Evolutionary conservation across 2,113 vertebrate genomes (phyloP).

Genomic region (Sylvietta virens): DNA sequence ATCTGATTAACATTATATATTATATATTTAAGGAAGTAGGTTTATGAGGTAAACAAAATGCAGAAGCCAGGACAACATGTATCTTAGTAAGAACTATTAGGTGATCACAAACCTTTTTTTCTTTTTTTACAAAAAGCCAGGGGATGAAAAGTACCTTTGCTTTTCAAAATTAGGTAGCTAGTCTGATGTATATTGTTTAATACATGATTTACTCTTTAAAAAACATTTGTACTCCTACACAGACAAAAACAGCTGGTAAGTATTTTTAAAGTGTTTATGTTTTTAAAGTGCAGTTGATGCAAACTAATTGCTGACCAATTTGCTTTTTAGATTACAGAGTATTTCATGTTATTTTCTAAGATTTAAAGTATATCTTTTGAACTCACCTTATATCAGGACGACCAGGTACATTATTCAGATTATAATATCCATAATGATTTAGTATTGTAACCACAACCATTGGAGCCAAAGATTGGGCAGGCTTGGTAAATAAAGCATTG

Average conservation of each 20-base stretch:
- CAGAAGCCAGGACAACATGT: neutral
- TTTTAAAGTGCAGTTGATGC: neutral
- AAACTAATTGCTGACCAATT: neutral
- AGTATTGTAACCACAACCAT: conserved; percentile 81
- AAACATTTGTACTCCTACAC: neutral
- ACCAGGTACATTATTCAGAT: conserved; percentile 62
- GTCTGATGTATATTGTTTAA: neutral
- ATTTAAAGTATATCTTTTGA: neutral
- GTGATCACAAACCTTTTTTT: neutral
- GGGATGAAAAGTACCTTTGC: neutral
- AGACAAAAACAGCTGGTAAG: neutral
- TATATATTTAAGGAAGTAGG: neutral
- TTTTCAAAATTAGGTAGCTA: neutral
- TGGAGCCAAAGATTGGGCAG: conserved; percentile 86
- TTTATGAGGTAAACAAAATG: neutral
- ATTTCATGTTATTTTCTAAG: neutral
- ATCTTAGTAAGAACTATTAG: neutral
- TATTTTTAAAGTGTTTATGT: neutral
- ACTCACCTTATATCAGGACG: conserved; percentile 70
- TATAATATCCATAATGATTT: conserved; percentile 83
- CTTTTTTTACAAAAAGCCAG: neutral
- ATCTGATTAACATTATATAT: neutral
- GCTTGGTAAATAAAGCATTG: conserved; percentile 89
- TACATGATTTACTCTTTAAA: neutral
- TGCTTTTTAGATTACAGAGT: neutral